Base-by-base conservation (phyloP, 2,888 invertebrate genomes). In the Ephialtes manifestator region DNA sequence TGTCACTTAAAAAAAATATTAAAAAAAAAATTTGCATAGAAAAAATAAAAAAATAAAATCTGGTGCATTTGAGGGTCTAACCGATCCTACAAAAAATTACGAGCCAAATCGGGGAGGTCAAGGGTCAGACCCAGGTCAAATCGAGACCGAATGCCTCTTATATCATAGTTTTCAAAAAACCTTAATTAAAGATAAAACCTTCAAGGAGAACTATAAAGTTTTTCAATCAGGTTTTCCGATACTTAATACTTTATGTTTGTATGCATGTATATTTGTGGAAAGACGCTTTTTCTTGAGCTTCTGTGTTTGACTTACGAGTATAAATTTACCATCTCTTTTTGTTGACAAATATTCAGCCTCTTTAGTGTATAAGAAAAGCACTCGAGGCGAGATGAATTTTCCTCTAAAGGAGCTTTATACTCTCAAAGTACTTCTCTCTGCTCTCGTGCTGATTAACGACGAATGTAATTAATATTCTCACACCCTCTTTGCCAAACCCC, bases 401-500 rank as follows among this genome's bases (percentile, higher is more conserved):
- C n/a, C 53, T 31, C 31, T 20, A 20, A 53, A 39, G 55, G 53
- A 55, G 20, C 71, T 55, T 71, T 71, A 70, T 28, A 39, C 55
- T 70, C 55, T 71, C 55, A 39, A 39, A 35, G 35, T 10, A 18
- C 39, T 35, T 55, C n/a, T 13, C 70, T 43, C 68, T 53, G 48
- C 68, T 20, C 60, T 58, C 43, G 78, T 74, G 74, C 74, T 78
- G 74, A 83, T 74, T 83, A 79, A 83, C 78, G 68, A 67, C 78
- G 51, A 74, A 75, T 83, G 78, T 83, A 83, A 83, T 83, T 83
- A 83, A 83, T 68, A 83, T 79, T 78, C 78, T 68, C 53, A 46
- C 60, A 53, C 60, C 60, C 28, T 55, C 28, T 67, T 28, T 39
- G 51, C 77, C 39, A 18, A n/a, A 10, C 10, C 60, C 31, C 60